Base-by-base conservation (phyloP, 2,113 vertebrate genomes). In the Sapajus apella region DNA sequence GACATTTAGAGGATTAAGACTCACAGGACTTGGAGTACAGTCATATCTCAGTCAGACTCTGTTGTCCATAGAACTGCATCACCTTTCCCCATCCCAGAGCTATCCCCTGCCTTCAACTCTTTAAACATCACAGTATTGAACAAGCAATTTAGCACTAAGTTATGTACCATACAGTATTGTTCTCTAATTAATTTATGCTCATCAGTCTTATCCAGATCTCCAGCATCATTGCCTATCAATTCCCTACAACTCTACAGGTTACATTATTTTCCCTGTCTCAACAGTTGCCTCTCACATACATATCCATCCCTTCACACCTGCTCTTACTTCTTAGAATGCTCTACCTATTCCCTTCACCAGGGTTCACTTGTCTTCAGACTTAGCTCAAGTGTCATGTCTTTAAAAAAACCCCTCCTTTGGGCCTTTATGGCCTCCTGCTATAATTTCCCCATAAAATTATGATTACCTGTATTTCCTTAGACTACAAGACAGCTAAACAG, bases 131-230 rank as follows among this genome's bases (percentile, higher is more conserved):
- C 13, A 2, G 2, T 35, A 56, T 20, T 72, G 56, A 66, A 40
- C 3, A 61, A 87, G 40, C 5, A 64, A 58, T 25, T n/a, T 52
- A 43, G 16, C 37, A 56, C 14, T 35, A 18, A 95, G 8, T 14
- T 7, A 12, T 32, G 8, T 35, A 32, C 21, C 5, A 1, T 1
- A 1, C 0, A 3, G 5, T 27, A 37, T 21, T 83, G 7, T 30
- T 68, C 68, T 85, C 56, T 81, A 37, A 20, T 68, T 56, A 30
- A 73, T 52, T 68, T n/a, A 4, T 23, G 40, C 32, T 45, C 21
- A 2, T 23, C 35, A 17, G 4, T 61, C 10, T 61, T n/a, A 21
- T 32, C 8, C 37, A 56, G 21, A 16, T 45, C 9, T 82, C 10
- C 14, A 37, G 8, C 10, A 10, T 73, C 56, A 17, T 52, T 86